Base-by-base conservation (phyloP, 2,888 invertebrate genomes). In the Geophilus truncorum region DNA sequence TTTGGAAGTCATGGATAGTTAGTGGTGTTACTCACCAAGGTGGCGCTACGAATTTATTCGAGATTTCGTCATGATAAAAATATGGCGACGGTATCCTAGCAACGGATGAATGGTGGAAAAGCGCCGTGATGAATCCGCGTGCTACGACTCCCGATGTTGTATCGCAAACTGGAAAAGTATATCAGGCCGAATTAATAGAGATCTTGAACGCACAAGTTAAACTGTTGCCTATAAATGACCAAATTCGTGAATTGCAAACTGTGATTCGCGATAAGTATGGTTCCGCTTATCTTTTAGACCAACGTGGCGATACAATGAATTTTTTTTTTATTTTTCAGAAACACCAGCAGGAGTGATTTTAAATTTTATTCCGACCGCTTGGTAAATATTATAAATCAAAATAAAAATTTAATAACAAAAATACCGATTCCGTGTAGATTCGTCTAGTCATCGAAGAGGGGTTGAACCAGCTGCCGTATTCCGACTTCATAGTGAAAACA, bases 341-440 rank as follows among this genome's bases (percentile, higher is more conserved):
- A 93, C 84, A 98, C 97, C 28, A 90, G 92, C 1, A 90, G 97
- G 84, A 96, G 94, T 89, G 98, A 99, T 88, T 99, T 99, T 87
- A 97, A 98, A 87, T 99, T 99, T 88, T 98, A 96, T 87, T 98
- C 98, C 0, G 99, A 99, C 87, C 92, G 99, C 83, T 89, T 99
- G 87, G 91, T 91, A 87, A 88, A 88, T 85, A 76, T 30, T 25
- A 34, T 7, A 34, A 5, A 34, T 34, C 30, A 76, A 32, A 77
- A 12, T 75, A 30, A 6, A 40, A 25, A n/a, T 76, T 76, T 76
- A 32, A 25, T 12, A 7, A 15, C 12, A 51, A 25, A 57, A 57
- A 25, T 23, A 75, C 5, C 23, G 7, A 76, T 77, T 7, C 10
- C 85, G 87, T 82, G n/a, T 84, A 91, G 87, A 99, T 99, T 85